phyloP scores from a whole-genome alignment of 2,888 invertebrate species.

The Agonopterix subpropinquella region DNA sequence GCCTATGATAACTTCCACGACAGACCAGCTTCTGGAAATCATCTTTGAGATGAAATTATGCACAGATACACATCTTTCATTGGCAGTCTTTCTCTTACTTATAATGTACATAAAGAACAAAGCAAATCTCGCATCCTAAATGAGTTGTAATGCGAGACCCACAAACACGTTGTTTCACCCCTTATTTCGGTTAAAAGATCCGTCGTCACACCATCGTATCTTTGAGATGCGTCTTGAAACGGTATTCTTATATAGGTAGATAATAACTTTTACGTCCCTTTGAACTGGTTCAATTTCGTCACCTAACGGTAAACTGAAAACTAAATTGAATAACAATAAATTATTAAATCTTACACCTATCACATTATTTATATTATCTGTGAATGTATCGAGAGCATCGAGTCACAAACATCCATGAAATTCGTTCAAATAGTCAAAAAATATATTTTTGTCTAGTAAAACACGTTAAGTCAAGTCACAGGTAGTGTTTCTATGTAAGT shows the following conservation, averaged over 20 bases:
- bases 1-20: slow-evolving; percentile 31
- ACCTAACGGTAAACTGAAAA: slow-evolving; percentile 70
- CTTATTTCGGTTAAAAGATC: slow-evolving; percentile 46
- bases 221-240: slow-evolving; percentile 41
- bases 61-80: slow-evolving; percentile 64
- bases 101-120: slow-evolving; percentile 70
- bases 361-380: slow-evolving; percentile 56
- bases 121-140: slow-evolving; percentile 55
- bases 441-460: slow-evolving; percentile 72
- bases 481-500: slow-evolving; percentile 67
- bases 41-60: slow-evolving; percentile 65
- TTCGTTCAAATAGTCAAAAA: slow-evolving; percentile 75
- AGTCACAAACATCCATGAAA: slow-evolving; percentile 66
- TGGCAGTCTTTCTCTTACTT: slow-evolving; percentile 68
- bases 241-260: slow-evolving; percentile 52
- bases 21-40: slow-evolving; percentile 51
- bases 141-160: slow-evolving; percentile 49
- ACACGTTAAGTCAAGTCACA: slow-evolving; percentile 53
- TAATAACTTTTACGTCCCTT: slow-evolving; percentile 73
- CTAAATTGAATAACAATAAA: slow-evolving; percentile 75
- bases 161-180: slow-evolving; percentile 66
- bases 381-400: slow-evolving; percentile 66
- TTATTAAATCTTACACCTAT: slow-evolving; percentile 74
- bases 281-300: slow-evolving; percentile 73
- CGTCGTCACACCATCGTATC: slow-evolving; percentile 48